Conservation (phyloP, 2,113 vertebrate genomes). For the Malurus cyaneus region DNA sequence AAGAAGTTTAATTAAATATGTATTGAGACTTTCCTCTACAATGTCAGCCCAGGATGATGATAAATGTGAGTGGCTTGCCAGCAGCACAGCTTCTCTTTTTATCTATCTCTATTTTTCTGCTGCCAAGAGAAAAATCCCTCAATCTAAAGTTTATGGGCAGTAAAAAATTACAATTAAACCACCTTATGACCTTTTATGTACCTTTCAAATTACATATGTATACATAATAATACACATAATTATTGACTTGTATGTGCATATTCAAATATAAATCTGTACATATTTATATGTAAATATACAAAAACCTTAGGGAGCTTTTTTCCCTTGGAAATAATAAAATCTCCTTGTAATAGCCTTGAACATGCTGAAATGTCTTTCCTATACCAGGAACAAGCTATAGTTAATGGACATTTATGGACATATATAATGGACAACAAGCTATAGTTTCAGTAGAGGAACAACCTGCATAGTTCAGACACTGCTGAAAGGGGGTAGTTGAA, state of each 20-base stretch:
- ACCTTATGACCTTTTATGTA: fast-evolving
- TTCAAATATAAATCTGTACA: background rate
- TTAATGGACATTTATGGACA: background rate
- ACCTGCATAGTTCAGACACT: background rate
- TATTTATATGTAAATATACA: background rate
- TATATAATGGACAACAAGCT: background rate
- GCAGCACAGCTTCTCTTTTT: slow-evolving; percentile 4
- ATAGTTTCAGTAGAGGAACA: background rate
- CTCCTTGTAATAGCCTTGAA: background rate
- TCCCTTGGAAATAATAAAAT: background rate
- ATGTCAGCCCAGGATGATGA: background rate
- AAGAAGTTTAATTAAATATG: slow-evolving; percentile 68
- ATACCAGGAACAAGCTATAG: background rate
- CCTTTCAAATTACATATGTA: background rate
- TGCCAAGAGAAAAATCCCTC: background rate
- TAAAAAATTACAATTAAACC: background rate
- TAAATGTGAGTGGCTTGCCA: slow-evolving; percentile 35
- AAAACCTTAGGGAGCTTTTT: background rate
- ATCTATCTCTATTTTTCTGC: slow-evolving; percentile 10
- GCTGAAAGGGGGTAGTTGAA: background rate
- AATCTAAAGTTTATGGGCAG: background rate
- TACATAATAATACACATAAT: background rate
- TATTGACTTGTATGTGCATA: background rate
- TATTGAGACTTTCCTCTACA: slow-evolving; percentile 9
- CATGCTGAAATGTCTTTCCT: background rate